Percentiles rank a stretch among this genome's conserved stretches.
These are phyloP conservation scores for Oligia latruncula DNA, from an alignment of 2,888 invertebrate species.

Conservation along the genomic window DNA sequence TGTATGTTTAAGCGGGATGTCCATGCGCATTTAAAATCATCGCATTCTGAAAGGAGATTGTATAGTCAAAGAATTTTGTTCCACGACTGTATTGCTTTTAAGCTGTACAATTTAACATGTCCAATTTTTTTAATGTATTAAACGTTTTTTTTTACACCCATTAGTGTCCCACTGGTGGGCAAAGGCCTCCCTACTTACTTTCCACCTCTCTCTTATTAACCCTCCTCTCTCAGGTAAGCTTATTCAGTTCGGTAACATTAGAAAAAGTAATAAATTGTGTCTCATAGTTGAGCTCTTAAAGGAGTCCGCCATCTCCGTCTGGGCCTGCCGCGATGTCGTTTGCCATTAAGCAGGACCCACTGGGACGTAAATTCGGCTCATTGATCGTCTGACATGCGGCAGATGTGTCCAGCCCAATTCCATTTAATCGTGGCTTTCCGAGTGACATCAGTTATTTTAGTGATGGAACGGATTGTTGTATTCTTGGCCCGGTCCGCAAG, in stretches of 20 bases:
- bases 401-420: not conserved
- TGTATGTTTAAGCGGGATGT: too few species aligned
- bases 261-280: not conserved
- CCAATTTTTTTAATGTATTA: not conserved
- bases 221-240: not conserved
- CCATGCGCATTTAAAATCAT: slow-evolving; percentile 40
- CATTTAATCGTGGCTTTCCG: not conserved
- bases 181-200: not conserved
- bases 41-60: slow-evolving; percentile 20
- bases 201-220: not conserved
- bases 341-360: not conserved
- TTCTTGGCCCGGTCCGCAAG: not conserved
- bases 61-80: not conserved
- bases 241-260: not conserved
- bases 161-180: not conserved
- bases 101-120: too few species aligned
- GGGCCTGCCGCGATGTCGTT: not conserved
- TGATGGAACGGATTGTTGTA: not conserved
- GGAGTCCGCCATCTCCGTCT: not conserved
- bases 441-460: not conserved
- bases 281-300: not conserved
- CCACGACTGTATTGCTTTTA: not conserved
- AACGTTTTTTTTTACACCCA: not conserved
- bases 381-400: not conserved
- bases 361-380: not conserved